phyloP scores from a whole-genome alignment of 2,113 vertebrate species.

The Tichodroma muraria region DNA sequence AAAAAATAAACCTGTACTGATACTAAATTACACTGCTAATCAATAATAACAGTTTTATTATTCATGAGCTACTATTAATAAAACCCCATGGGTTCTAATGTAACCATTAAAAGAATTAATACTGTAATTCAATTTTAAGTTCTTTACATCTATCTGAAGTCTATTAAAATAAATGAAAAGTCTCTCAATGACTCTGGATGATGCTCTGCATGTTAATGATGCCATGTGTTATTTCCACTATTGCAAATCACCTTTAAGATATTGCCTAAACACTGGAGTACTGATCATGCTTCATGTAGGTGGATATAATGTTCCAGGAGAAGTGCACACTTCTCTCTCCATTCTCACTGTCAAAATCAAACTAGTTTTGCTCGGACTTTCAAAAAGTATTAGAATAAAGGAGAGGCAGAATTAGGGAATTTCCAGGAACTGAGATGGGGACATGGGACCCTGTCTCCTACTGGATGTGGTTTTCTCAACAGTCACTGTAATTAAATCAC shows the following conservation, averaged over 20 bases:
- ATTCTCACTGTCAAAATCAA: neutral
- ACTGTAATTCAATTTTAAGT: constrained; percentile 51
- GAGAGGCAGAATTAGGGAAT: neutral
- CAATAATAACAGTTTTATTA: constrained; percentile 48
- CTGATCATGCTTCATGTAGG: neutral
- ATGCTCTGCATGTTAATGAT: constrained; percentile 19
- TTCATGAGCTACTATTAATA: constrained; percentile 23
- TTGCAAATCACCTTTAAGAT: constrained; percentile 16
- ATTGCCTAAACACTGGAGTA: neutral
- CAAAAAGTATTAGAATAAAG: neutral
- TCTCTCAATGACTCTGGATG: neutral
- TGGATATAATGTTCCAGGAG: neutral
- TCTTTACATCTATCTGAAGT: constrained; percentile 27
- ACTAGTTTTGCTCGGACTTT: neutral
- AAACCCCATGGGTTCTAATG: neutral
- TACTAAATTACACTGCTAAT: constrained; percentile 33
- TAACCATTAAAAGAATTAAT: constrained; percentile 33
- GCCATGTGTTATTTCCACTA: neutral
- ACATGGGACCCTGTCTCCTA: neutral
- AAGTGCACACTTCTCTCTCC: neutral
- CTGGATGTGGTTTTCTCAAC: neutral
- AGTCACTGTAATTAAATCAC: neutral
- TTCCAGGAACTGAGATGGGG: neutral
- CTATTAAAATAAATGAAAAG: constrained; percentile 56
- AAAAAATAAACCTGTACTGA: neutral